Evolutionary conservation across 2,888 invertebrate genomes (phyloP).

Genomic region (Drosophila pegasa): DNA sequence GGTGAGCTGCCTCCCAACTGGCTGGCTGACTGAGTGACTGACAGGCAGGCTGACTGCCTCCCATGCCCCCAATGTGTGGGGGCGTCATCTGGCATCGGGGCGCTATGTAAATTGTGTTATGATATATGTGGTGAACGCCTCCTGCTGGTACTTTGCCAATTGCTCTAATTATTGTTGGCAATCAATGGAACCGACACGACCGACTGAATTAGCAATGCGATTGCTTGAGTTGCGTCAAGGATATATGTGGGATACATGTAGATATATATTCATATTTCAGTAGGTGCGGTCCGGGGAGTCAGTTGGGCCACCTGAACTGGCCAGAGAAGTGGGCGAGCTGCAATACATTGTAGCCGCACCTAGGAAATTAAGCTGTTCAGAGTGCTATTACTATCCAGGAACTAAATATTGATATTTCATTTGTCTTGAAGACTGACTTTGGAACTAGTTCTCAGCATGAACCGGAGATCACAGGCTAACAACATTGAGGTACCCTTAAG

Average conservation of each 20-base stretch:
- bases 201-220: slow-evolving; percentile 14
- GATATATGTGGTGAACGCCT: slow-evolving; percentile 20
- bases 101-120: slow-evolving; percentile 2
- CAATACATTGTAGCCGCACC: neutral
- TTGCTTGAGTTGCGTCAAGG: slow-evolving; percentile 9
- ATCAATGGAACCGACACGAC: slow-evolving; percentile 37
- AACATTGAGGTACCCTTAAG: too few species aligned
- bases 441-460: neutral
- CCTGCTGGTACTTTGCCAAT: slow-evolving; percentile 36
- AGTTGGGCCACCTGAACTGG: neutral
- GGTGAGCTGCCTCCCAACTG: slow-evolving; percentile 20
- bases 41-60: slow-evolving; percentile 1
- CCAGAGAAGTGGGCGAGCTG: neutral
- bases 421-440: neutral
- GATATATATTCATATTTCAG: neutral
- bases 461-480: too few species aligned
- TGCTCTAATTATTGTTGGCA: slow-evolving; percentile 46
- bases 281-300: slow-evolving; percentile 1
- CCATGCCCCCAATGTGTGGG: neutral
- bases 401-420: neutral
- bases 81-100: neutral
- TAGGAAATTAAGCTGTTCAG: neutral
- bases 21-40: neutral
- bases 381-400: neutral
- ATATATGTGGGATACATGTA: neutral